Conservation (phyloP, 2,888 invertebrate genomes). For the Folsomia candida region DNA sequence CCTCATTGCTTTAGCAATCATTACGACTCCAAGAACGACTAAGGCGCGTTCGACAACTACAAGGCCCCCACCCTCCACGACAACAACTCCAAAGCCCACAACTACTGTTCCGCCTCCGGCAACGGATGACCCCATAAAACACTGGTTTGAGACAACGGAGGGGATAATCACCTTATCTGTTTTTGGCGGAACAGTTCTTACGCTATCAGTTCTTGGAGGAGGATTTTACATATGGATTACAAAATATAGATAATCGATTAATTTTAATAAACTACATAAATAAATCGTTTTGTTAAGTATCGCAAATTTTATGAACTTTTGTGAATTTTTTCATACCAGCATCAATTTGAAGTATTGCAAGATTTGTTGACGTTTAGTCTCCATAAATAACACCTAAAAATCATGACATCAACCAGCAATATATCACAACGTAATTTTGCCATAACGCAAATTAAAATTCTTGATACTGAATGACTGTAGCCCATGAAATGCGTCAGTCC, state of each 20-base stretch:
- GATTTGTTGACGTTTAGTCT: too few relatives aligned
- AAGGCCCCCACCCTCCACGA: not conserved
- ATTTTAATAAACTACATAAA: not conserved
- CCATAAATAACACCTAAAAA: too few relatives aligned
- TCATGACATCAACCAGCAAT: too few relatives aligned
- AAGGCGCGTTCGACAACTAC: not conserved
- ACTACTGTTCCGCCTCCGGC: not conserved
- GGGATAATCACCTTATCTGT: slow-evolving; percentile 6
- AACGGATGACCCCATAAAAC: not conserved
- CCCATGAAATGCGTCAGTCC: too few relatives aligned
- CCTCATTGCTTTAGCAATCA: not conserved
- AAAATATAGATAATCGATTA: not conserved
- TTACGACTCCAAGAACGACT: not conserved
- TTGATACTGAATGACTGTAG: too few relatives aligned
- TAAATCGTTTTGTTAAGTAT: not conserved
- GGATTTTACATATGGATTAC: not conserved
- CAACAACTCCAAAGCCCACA: slow-evolving; percentile 7
- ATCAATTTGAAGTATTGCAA: too few relatives aligned
- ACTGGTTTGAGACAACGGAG: slow-evolving; percentile 6
- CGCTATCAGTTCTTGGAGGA: not conserved
- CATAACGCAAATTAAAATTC: too few relatives aligned
- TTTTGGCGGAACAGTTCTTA: not conserved
- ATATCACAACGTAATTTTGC: too few relatives aligned
- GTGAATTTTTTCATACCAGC: too few relatives aligned
- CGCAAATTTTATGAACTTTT: too few relatives aligned